Evolutionary conservation across 37 sponge, comb jelly and placozoan genomes (phyloP), one percentile per base, ranked within the genome.

Genomic region (Petrosia ficiformis): DNA sequence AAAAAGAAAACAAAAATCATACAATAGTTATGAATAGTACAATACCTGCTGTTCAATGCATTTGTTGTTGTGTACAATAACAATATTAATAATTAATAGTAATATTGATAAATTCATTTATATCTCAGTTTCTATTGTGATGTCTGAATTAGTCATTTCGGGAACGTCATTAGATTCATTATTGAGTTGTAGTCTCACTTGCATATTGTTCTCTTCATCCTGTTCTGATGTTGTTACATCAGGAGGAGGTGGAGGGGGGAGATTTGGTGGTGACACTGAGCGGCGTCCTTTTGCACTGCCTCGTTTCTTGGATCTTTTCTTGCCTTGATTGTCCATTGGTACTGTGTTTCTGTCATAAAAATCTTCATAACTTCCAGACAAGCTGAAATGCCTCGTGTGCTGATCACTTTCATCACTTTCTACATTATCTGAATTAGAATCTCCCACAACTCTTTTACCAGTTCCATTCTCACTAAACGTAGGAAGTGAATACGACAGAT

Each of bases 241-340:
- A 31, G 84, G 84, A 38, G 85, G 85, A 67, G 85, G 85, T 28
- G 85, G 84, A 34, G 84, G 84, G 33, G 84, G 85, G 25, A 59
- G 24, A 40, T 78, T 78, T 33, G 85, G 85, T 16, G 85, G 85
- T 5, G 85, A 85, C 4, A 78, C 79, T 57, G 77, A 77, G 21
- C 85, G 54, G 37, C 57, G 11, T 5, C 28, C 29, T 63, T 77
- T 84, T 8, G 59, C 28, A 65, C 78, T 77, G 14, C 78, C 66
- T 3, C 72, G 59, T 5, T 57, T 37, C 10, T 40, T 31, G 10
- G 40, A 31, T 26, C 70, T 30, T 59, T 68, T 78, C 76, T 75
- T 74, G 54, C 54, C 54, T 19, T 14, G 54, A 48, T 14, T 14
- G 14, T 48, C 54, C 54, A 48, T n/a, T 22, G 22, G 63, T 24